A percentile compares a stretch with the other conserved stretches of the same genome.
phyloP scores from a whole-genome alignment of 2,797 vertebrate genomes.

The Rhinogobio ventralis region DNA sequence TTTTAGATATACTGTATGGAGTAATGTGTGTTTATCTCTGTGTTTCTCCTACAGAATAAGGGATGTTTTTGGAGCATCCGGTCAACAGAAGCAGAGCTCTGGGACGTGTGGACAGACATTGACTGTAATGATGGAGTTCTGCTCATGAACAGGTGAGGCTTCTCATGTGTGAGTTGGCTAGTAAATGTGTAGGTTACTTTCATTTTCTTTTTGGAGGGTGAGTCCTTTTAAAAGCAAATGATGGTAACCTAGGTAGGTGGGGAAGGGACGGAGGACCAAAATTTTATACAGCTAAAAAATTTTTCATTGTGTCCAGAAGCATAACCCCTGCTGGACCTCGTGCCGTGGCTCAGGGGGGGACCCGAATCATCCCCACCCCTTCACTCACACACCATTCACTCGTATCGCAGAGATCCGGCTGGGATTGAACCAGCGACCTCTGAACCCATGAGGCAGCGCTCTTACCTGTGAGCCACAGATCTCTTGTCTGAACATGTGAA shows the following conservation, averaged over 20 bases:
- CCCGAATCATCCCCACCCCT: background rate
- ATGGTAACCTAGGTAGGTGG: background rate
- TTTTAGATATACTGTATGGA: background rate
- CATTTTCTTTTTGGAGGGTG: background rate
- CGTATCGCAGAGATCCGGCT: background rate
- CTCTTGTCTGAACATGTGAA: background rate
- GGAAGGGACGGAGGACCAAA: background rate
- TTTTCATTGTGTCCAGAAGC: background rate
- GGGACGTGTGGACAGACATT: background rate
- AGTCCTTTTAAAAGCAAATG: background rate
- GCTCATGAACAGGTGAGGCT: background rate
- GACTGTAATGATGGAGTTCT: background rate
- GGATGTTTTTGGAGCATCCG: background rate
- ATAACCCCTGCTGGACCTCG: background rate
- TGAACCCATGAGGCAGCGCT: background rate
- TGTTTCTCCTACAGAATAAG: background rate
- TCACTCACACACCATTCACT: background rate
- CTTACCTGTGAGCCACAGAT: background rate
- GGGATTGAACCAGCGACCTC: background rate
- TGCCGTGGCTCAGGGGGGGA: background rate
- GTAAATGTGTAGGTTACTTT: background rate
- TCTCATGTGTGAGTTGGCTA: rapidly evolving
- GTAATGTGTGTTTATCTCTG: background rate
- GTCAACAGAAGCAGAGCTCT: background rate
- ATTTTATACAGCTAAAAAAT: background rate